Conservation (phyloP, 2,113 vertebrate genomes). For the Mandrillus leucophaeus region DNA sequence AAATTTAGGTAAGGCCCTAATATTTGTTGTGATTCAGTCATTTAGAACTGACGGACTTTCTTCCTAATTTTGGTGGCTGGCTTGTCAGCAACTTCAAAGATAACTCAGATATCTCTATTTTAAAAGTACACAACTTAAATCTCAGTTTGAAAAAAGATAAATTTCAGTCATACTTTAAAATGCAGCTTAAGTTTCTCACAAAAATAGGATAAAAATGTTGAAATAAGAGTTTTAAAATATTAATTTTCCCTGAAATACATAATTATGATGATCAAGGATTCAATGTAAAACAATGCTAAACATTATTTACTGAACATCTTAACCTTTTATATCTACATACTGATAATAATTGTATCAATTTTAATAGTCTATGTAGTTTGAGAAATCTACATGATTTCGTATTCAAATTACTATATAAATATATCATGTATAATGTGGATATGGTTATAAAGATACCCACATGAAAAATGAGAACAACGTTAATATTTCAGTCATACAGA, state of each 20-base stretch:
- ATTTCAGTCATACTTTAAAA: not conserved
- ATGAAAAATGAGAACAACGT: not conserved
- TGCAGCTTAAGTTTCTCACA: not conserved
- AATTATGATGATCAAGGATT: not conserved
- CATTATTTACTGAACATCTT: not conserved
- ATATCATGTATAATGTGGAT: not conserved
- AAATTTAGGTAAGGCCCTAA: not conserved
- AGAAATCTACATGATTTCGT: not conserved
- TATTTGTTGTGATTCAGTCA: not conserved
- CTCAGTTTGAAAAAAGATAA: not conserved
- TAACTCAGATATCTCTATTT: not conserved
- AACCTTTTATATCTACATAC: not conserved
- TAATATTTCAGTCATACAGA: constrained; percentile 7
- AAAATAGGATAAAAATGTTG: not conserved
- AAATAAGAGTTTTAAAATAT: not conserved
- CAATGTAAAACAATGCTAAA: constrained; percentile 20
- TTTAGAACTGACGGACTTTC: constrained; percentile 10
- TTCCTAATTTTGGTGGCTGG: not conserved
- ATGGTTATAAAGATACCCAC: not conserved
- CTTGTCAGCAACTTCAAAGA: not conserved
- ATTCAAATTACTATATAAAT: not conserved
- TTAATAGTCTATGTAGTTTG: not conserved
- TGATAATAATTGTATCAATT: not conserved
- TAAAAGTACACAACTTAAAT: not conserved
- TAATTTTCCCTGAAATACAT: not conserved